phyloP scores from a whole-genome alignment of 2,113 vertebrate genomes.

The Gallinago jamesoni region DNA sequence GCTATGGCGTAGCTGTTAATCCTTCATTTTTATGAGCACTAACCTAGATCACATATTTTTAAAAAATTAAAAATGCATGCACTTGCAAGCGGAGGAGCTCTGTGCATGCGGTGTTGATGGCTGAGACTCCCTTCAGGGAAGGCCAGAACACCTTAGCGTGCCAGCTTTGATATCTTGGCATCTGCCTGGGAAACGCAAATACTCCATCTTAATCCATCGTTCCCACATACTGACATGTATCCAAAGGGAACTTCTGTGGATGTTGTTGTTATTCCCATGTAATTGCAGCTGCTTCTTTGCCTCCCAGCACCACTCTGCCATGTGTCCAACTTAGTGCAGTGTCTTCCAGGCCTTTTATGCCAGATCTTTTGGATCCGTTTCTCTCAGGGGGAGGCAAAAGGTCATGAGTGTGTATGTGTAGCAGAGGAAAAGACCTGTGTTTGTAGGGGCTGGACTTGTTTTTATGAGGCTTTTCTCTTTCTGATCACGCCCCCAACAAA shows the following conservation, averaged over 20 bases:
- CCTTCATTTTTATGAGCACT: neutral
- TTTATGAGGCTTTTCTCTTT: neutral
- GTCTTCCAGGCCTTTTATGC: neutral
- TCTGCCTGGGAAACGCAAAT: conserved; percentile 47
- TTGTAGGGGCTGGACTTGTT: neutral
- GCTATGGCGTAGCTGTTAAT: neutral
- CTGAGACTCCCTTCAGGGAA: neutral
- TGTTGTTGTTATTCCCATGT: conserved; percentile 26
- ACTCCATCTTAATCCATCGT: conserved; percentile 36
- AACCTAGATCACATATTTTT: neutral
- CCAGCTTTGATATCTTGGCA: conserved; percentile 31
- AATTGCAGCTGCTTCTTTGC: conserved; percentile 37
- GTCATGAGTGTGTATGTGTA: neutral
- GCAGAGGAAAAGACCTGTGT: neutral
- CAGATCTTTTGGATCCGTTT: neutral
- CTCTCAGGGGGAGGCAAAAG: neutral
- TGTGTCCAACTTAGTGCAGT: neutral
- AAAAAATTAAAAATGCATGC: neutral
- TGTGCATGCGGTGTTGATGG: neutral
- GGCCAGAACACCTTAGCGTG: neutral
- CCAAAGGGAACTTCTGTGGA: conserved; percentile 25
- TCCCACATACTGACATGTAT: conserved; percentile 11
- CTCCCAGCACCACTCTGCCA: neutral
- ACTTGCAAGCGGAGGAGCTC: neutral
- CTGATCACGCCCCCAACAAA: neutral